A percentile compares a stretch with the other conserved stretches of the same genome.
Evolutionary conservation across 2,113 vertebrate genomes (phyloP).

Genomic region (Plotosus lineatus): DNA sequence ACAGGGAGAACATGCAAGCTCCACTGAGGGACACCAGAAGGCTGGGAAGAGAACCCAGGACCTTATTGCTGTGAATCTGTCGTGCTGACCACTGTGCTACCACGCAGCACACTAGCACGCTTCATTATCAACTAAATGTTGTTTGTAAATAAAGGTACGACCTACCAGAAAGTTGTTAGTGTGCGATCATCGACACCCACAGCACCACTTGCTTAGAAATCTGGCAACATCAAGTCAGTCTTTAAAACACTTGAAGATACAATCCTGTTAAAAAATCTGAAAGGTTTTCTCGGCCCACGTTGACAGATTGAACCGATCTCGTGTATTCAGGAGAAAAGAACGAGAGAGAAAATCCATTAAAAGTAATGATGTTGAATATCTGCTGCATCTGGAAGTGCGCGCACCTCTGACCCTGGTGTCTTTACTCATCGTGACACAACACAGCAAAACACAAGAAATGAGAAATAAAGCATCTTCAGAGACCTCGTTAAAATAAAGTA

Average conservation of each 20-base stretch:
- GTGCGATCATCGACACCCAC: not conserved
- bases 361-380: not conserved
- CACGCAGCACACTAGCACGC: no score
- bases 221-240: not conserved
- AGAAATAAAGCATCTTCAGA: not conserved
- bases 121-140: no score
- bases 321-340: not conserved
- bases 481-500: no score
- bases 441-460: not conserved
- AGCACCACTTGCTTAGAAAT: not conserved
- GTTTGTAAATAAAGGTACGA: not conserved
- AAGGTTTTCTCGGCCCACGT: not conserved
- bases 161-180: not conserved
- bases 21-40: no score
- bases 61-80: no score
- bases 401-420: not conserved
- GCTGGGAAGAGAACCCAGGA: no score
- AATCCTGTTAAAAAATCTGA: not conserved
- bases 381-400: not conserved
- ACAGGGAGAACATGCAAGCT: no score
- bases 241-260: not conserved
- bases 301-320: not conserved
- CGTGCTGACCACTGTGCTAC: no score
- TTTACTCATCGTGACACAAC: not conserved
- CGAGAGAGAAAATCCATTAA: not conserved